Evolutionary conservation across 2,888 invertebrate genomes (phyloP), one percentile per base, ranked within the genome.

Genomic region (Labia minor): DNA sequence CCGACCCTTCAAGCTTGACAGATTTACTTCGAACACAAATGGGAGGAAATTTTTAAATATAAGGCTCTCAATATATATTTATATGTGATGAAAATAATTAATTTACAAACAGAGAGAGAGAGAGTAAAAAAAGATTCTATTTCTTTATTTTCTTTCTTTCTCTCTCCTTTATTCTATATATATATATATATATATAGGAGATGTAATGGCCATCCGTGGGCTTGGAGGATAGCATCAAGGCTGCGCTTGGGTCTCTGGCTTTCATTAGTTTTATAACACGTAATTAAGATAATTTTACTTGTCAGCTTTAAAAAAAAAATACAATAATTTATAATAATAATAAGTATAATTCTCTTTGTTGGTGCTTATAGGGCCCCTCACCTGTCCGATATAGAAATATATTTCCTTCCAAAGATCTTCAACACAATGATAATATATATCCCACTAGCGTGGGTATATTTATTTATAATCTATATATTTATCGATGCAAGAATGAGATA

Each of bases 11-110:
- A 49, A 49, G 49, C 49, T 14, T 49, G 49, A 49, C 49, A 49
- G 49, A 49, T 49, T 49, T 49, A 49, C 49, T 49, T 49, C 49
- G 49, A 49, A 49, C 49, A 49, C 49, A 49, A 49, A 49, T 49
- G 49, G 49, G 49, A 49, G 49, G 49, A 49, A 49, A 49, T 49
- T 49, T 49, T 49, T 49, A 49, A 49, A 49, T 49, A 49, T 49
- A 49, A 49, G 49, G 49, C 49, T 49, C 49, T 49, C 49, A 14
- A 49, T 49, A n/a, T n/a, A n/a, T n/a, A 49, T 49, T 49, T 49
- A 49, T 49, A 49, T 49, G 49, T 49, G 49, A 49, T 49, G 49
- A 49, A 49, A 49, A 49, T 49, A 49, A 49, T 49, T 49, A 49
- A 49, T 49, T 21, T 21, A 63, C 26, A 64, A 64, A 64, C 26